phyloP scores from a whole-genome alignment of 2,113 vertebrate genomes.

The Alouatta palliata region DNA sequence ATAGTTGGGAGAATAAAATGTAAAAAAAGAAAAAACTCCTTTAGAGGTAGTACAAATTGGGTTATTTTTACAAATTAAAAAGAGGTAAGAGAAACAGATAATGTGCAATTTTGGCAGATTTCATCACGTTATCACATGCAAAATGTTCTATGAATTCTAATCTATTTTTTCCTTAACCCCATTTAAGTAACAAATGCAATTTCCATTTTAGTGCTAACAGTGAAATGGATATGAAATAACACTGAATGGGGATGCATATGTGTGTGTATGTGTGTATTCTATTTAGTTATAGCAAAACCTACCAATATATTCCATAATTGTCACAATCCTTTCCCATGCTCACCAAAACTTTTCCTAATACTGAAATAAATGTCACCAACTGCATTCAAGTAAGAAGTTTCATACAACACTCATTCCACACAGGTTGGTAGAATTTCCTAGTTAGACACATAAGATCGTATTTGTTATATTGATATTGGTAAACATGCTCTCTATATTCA shows the following conservation, averaged over 20 bases:
- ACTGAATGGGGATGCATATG: not conserved
- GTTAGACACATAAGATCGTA: not conserved
- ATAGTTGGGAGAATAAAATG: not conserved
- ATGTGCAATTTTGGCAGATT: constrained; percentile 22
- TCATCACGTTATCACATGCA: not conserved
- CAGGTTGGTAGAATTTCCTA: not conserved
- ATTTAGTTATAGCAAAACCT: not conserved
- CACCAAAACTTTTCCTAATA: too few species aligned
- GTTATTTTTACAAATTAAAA: constrained; percentile 41
- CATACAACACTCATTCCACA: not conserved
- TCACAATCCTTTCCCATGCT: not conserved
- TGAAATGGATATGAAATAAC: not conserved
- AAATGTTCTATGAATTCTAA: constrained; percentile 24
- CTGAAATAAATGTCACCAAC: not conserved
- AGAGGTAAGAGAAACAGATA: not conserved
- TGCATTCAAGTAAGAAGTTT: not conserved
- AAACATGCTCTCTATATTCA: not conserved
- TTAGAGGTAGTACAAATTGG: not conserved
- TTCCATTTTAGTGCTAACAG: constrained; percentile 39
- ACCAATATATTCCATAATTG: not conserved
- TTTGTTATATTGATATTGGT: not conserved
- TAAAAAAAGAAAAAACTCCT: not conserved
- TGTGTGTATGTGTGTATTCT: not conserved
- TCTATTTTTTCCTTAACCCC: constrained; percentile 27
- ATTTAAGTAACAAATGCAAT: constrained; percentile 42